A percentile compares a stretch with the other conserved stretches of the same genome.
Evolutionary conservation across 2,888 invertebrate genomes (phyloP).

Genomic region (Drosophila mayaguana): DNA sequence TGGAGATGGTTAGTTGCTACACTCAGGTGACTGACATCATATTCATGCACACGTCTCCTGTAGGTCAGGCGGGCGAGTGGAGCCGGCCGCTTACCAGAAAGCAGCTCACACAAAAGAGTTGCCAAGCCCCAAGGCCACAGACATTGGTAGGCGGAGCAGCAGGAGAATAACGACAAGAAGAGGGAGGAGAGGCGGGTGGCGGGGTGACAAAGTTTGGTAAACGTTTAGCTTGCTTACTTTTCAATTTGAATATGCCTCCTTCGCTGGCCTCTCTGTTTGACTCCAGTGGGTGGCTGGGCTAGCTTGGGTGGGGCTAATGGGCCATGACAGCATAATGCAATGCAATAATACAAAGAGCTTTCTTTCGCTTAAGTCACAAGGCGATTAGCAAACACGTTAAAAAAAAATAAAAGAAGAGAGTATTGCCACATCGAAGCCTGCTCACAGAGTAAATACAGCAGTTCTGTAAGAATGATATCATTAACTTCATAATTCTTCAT

Average conservation of each 20-base stretch:
- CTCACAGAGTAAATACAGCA: neutral
- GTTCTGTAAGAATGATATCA: neutral
- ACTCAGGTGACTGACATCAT: constrained; percentile 50
- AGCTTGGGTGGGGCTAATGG: constrained; percentile 34
- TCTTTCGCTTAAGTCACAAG: constrained; percentile 31
- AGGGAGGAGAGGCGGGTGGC: neutral
- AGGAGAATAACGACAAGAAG: neutral
- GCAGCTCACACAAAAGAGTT: constrained; percentile 48
- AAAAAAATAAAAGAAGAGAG: neutral
- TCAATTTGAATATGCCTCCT: constrained; percentile 52
- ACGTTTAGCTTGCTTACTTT: constrained; percentile 75
- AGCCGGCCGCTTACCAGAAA: neutral
- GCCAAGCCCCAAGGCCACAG: constrained; percentile 65
- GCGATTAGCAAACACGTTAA: constrained; percentile 51
- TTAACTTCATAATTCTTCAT: too few relatives aligned
- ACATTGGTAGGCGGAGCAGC: constrained; percentile 35
- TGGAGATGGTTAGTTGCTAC: neutral
- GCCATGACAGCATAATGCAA: constrained; percentile 55
- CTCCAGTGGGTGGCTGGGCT: constrained; percentile 2
- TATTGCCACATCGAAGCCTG: neutral
- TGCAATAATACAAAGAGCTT: constrained; percentile 59
- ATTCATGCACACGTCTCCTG: constrained; percentile 33
- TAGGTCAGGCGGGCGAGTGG: neutral
- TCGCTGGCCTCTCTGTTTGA: constrained; percentile 10
- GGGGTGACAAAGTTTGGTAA: constrained; percentile 56